Evolutionary conservation across 2,888 invertebrate species (phyloP).

Genomic region (Amitus sp.): DNA sequence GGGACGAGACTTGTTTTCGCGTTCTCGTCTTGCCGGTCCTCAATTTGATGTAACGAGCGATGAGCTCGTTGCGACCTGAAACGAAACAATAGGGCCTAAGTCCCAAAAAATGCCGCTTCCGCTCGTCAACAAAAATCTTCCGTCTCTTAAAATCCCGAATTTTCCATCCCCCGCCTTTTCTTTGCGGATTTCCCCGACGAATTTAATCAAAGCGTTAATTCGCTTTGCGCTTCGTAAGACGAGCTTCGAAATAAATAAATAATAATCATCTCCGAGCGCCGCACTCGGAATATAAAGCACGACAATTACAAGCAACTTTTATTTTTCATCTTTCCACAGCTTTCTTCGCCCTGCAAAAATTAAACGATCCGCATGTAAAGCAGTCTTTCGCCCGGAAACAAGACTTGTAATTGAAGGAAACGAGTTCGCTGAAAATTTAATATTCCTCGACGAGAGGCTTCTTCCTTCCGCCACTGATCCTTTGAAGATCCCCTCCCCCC

Average conservation of each 20-base stretch:
- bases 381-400: conserved; percentile 41
- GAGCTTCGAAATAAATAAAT: no score
- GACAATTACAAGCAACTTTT: background rate
- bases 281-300: background rate
- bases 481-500: conserved; percentile 37
- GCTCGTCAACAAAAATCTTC: no score
- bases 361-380: conserved; percentile 37
- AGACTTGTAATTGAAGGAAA: conserved; percentile 48
- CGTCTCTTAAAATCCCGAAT: no score
- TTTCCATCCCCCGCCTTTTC: no score
- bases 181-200: no score
- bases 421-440: conserved; percentile 52
- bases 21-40: conserved; percentile 99
- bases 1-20: conserved; percentile 99
- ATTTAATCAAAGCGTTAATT: no score
- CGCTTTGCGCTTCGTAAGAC: no score
- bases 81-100: conserved; percentile 12
- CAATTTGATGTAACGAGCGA: conserved; percentile 99
- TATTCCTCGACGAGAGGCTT: conserved; percentile 45
- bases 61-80: conserved; percentile 98
- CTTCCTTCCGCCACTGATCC: conserved; percentile 30
- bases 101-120: no score
- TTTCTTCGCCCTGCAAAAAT: conserved; percentile 14
- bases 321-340: background rate
- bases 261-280: conserved; percentile 8